A percentile compares a stretch with the other conserved stretches of the same genome.
phyloP scores from a whole-genome alignment of 2,797 vertebrate genomes.

The Erethizon dorsatum region DNA sequence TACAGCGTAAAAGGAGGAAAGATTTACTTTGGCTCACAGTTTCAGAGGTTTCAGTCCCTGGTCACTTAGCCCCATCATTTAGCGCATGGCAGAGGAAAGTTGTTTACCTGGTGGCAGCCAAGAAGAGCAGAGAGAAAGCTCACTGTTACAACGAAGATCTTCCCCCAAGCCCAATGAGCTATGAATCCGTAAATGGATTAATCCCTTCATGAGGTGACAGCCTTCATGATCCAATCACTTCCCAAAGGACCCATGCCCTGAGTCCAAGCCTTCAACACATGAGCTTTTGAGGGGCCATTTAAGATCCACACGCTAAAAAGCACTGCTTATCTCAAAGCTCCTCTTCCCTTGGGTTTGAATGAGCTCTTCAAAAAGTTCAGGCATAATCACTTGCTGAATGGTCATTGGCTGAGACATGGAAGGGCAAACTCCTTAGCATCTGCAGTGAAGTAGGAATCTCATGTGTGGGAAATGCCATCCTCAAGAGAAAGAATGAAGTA shows the following conservation, averaged over 20 bases:
- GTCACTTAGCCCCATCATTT: background rate
- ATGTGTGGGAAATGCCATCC: background rate
- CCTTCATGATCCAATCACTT: background rate
- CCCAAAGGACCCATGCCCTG: background rate
- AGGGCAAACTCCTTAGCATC: background rate
- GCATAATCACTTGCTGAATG: background rate
- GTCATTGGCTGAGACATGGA: background rate
- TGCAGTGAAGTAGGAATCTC: background rate
- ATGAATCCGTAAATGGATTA: background rate
- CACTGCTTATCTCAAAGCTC: background rate
- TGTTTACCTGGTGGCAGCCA: background rate
- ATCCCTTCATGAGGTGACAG: background rate
- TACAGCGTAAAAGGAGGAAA: background rate
- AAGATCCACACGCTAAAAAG: background rate
- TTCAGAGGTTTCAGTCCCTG: background rate
- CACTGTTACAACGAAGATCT: background rate
- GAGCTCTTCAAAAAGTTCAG: slow-evolving; percentile 28
- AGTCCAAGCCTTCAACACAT: background rate
- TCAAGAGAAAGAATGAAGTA: background rate
- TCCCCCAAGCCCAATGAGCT: background rate
- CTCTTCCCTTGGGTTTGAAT: slow-evolving; percentile 30
- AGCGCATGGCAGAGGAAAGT: background rate
- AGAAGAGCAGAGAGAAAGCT: background rate
- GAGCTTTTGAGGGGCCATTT: background rate
- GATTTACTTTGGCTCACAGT: background rate